These are phyloP conservation scores for Cenopis cana DNA, from an alignment of 2,888 invertebrate genomes.

Conservation along the genomic window DNA sequence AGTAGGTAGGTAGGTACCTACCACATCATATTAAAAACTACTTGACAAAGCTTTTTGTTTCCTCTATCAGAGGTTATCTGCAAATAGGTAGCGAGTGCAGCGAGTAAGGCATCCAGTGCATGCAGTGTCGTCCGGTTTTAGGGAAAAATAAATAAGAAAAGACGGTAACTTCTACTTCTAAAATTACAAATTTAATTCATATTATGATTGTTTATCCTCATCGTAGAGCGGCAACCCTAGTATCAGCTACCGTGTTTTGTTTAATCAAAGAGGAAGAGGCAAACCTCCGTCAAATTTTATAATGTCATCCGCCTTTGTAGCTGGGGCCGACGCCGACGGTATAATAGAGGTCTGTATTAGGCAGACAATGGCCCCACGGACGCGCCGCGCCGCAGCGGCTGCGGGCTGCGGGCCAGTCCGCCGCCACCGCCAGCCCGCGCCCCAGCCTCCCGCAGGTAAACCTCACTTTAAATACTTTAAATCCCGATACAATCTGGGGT, in stretches of 20 bases:
- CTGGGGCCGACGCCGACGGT: too few species aligned
- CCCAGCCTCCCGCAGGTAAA: neutral
- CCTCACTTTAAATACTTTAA: neutral
- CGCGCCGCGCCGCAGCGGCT: neutral
- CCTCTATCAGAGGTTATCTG: too few species aligned
- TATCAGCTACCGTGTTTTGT: neutral
- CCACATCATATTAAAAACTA: too few species aligned
- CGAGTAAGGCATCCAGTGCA: too few species aligned
- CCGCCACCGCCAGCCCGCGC: neutral
- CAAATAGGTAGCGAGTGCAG: too few species aligned
- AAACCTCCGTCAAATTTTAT: neutral
- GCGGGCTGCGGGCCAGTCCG: slow-evolving; percentile 14
- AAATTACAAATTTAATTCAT: too few species aligned
- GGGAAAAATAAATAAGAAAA: too few species aligned
- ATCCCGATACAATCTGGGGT: neutral
- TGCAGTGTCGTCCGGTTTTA: too few species aligned
- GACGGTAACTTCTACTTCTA: too few species aligned
- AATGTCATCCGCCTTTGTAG: neutral
- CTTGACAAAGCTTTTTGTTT: too few species aligned
- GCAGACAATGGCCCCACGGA: slow-evolving; percentile 10
- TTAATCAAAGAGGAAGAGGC: neutral
- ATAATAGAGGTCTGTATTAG: slow-evolving; percentile 11
- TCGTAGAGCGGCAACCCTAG: neutral
- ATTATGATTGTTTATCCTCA: too few species aligned
- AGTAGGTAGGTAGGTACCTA: too few species aligned